A percentile compares a stretch with the other conserved stretches of the same genome.
These are phyloP conservation scores for Coptotermes formosanus DNA, from an alignment of 1,140 invertebrate species.

Conservation along the genomic window DNA sequence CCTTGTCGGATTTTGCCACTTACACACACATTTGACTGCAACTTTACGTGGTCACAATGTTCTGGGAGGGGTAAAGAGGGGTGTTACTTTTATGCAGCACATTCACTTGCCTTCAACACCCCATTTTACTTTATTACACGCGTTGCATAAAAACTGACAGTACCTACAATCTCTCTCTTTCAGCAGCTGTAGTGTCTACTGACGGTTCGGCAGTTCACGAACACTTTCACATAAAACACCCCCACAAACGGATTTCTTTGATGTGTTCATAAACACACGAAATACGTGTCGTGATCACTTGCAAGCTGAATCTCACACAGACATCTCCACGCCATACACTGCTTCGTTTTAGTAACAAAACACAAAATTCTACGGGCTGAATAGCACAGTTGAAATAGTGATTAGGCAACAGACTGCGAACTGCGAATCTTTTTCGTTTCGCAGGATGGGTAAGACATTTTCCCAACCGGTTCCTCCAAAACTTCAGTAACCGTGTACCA, in stretches of 20 bases:
- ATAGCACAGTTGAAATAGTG: too few species aligned
- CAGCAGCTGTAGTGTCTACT: neutral
- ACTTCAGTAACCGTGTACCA: too few species aligned
- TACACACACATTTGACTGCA: neutral
- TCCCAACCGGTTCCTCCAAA: too few species aligned
- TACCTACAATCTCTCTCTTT: neutral
- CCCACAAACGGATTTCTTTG: neutral
- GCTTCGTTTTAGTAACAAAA: too few species aligned
- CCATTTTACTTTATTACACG: slow-evolving; percentile 14
- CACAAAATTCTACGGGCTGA: too few species aligned
- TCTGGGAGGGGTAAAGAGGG: neutral
- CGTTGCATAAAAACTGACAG: slow-evolving; percentile 1
- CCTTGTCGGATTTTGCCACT: slow-evolving; percentile 3
- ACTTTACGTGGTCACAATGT: slow-evolving; percentile 18
- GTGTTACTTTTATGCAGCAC: slow-evolving; percentile 7
- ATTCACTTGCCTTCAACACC: slow-evolving; percentile 15
- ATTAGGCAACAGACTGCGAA: too few species aligned
- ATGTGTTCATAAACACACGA: neutral
- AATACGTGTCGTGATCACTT: too few species aligned
- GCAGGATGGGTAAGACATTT: too few species aligned
- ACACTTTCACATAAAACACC: neutral
- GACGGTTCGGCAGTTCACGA: too few species aligned
- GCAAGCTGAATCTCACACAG: too few species aligned
- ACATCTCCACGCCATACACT: too few species aligned
- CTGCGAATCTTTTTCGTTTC: too few species aligned